phyloP scores from a whole-genome alignment of 2,113 vertebrate genomes.

The Eolophus roseicapilla region DNA sequence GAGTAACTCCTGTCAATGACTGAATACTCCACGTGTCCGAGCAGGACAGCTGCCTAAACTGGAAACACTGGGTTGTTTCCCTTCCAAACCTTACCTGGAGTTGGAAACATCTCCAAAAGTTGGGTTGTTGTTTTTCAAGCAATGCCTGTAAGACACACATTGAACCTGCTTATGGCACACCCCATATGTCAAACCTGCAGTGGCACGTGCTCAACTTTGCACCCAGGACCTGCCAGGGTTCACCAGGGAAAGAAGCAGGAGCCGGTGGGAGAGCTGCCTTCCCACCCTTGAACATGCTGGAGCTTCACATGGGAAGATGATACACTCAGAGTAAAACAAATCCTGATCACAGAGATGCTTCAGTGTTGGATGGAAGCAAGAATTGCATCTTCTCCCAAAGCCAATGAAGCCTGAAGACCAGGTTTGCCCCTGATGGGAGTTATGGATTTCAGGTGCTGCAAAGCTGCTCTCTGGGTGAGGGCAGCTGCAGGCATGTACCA shows the following conservation, averaged over 20 bases:
- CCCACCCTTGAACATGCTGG: fast-evolving
- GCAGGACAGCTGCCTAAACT: background rate
- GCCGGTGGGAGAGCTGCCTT: background rate
- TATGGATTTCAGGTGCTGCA: background rate
- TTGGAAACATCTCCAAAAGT: background rate
- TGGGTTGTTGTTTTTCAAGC: background rate
- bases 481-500: background rate
- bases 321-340: background rate
- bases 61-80: background rate
- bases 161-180: background rate
- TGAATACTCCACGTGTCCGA: background rate
- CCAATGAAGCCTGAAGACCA: background rate
- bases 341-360: fast-evolving
- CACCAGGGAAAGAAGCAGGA: fast-evolving
- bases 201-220: background rate
- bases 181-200: background rate
- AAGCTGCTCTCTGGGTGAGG: background rate
- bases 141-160: background rate
- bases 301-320: fast-evolving
- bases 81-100: background rate
- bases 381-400: background rate
- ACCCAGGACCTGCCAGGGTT: background rate
- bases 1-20: background rate
- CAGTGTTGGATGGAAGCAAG: background rate
- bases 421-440: background rate